These are phyloP conservation scores for Capricornis sumatraensis DNA, from an alignment of 2,113 vertebrate genomes.

Conservation along the genomic window DNA sequence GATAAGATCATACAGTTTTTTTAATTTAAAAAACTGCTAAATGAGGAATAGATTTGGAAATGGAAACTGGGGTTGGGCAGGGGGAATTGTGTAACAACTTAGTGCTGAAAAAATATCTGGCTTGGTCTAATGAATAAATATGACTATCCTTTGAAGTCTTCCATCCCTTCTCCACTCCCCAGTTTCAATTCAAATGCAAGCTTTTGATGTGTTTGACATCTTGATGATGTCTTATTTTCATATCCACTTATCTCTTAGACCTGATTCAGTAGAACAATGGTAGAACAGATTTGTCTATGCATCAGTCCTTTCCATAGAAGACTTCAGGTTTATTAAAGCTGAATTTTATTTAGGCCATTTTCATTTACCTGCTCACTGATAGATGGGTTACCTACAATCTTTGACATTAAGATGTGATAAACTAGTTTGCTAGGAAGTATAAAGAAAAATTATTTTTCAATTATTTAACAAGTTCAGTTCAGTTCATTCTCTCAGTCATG, in stretches of 20 bases:
- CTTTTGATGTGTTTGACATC: not conserved
- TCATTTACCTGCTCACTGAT: not conserved
- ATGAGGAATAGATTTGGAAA: not conserved
- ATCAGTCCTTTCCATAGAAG: not conserved
- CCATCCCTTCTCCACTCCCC: not conserved
- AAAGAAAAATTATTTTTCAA: not conserved
- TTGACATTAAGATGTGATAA: not conserved
- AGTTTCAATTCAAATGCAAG: not conserved
- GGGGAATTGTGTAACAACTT: not conserved
- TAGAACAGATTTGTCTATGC: not conserved
- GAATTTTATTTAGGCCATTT: not conserved
- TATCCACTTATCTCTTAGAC: not conserved
- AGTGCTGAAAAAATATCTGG: not conserved
- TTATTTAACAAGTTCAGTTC: not conserved
- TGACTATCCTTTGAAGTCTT: not conserved
- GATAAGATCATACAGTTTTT: not conserved
- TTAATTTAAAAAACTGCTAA: not conserved
- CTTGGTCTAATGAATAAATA: not conserved
- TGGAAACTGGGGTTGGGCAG: not conserved
- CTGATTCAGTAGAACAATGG: not conserved
- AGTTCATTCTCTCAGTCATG: not conserved
- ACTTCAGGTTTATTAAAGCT: not conserved
- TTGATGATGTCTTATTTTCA: not conserved
- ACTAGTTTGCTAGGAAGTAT: not conserved
- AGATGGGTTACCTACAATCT: not conserved